phyloP scores from a whole-genome alignment of 1,140 invertebrate genomes.

The Trichonephila clavipes region DNA sequence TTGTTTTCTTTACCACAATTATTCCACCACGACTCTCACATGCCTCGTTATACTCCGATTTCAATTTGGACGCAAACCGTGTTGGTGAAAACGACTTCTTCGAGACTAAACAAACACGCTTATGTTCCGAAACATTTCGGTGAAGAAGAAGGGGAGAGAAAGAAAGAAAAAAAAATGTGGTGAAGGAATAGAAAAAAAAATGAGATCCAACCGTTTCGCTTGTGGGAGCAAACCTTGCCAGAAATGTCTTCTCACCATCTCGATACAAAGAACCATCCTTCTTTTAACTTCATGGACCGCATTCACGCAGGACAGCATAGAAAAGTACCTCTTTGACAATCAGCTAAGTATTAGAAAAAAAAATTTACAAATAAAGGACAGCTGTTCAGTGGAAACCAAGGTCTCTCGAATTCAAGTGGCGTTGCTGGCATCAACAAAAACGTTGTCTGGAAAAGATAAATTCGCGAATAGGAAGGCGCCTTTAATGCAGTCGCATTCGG shows the following conservation, averaged over 20 bases:
- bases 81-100: slow-evolving; percentile 34
- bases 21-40: neutral
- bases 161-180: neutral
- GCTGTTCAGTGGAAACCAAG: slow-evolving; percentile 45
- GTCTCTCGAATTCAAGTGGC: slow-evolving; percentile 48
- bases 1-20: neutral
- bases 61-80: slow-evolving; percentile 43
- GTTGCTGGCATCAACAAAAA: slow-evolving; percentile 54
- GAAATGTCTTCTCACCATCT: neutral
- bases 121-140: slow-evolving; percentile 31
- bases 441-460: slow-evolving; percentile 47
- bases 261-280: slow-evolving; percentile 20
- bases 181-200: neutral
- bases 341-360: slow-evolving; percentile 15
- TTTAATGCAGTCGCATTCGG: slow-evolving; percentile 28
- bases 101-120: slow-evolving; percentile 39
- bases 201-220: neutral
- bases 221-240: slow-evolving; percentile 31
- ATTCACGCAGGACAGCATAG: slow-evolving; percentile 25
- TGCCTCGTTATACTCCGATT: slow-evolving; percentile 55
- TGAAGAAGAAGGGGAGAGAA: neutral
- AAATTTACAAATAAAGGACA: slow-evolving; percentile 59
- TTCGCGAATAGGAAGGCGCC: slow-evolving; percentile 12
- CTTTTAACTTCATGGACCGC: slow-evolving; percentile 33
- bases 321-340: slow-evolving; percentile 36